Percentiles rank a stretch among this genome's conserved stretches.
Evolutionary conservation across 1,140 invertebrate genomes (phyloP).

Genomic region (Drosophila chauvacae): DNA sequence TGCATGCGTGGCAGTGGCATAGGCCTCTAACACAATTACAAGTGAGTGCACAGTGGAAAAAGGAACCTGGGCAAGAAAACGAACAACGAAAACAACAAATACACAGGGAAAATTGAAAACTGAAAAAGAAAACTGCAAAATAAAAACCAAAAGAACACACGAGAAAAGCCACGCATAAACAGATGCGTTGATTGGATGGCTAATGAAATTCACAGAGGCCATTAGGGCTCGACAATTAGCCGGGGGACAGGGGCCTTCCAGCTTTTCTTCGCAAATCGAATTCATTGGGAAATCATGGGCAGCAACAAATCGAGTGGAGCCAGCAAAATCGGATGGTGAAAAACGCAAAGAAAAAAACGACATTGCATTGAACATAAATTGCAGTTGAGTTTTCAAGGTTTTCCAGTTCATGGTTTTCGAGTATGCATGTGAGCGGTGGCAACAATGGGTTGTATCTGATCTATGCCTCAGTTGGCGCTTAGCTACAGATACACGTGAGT

Average conservation of each 20-base stretch:
- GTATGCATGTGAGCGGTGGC: conserved; percentile 35
- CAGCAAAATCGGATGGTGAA: conserved; percentile 32
- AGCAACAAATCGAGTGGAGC: conserved; percentile 33
- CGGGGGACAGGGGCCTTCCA: conserved; percentile 23
- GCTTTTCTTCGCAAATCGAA: conserved; percentile 44
- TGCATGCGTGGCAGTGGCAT: conserved; percentile 75
- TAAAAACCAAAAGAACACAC: conserved; percentile 38
- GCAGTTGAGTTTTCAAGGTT: conserved; percentile 79
- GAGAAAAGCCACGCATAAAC: conserved; percentile 56
- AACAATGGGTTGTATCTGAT: conserved; percentile 69
- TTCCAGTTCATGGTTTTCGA: conserved; percentile 79
- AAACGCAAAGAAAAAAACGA: conserved; percentile 36
- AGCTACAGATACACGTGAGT: conserved; percentile 72
- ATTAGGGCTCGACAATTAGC: conserved; percentile 56
- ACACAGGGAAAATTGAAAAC: conserved; percentile 26
- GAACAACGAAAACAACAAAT: conserved; percentile 28
- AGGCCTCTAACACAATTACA: conserved; percentile 81
- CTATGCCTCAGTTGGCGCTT: conserved; percentile 58
- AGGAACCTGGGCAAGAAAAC: conserved; percentile 15
- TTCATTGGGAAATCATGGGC: conserved; percentile 27
- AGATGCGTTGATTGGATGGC: conserved; percentile 51
- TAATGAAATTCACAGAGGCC: conserved; percentile 74
- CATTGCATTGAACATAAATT: conserved; percentile 69
- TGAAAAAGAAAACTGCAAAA: conserved; percentile 18
- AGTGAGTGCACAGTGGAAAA: conserved; percentile 46